Evolutionary conservation across 1,140 invertebrate genomes (phyloP), one percentile per base, ranked within the genome.

Genomic region (Heliconius congener): DNA sequence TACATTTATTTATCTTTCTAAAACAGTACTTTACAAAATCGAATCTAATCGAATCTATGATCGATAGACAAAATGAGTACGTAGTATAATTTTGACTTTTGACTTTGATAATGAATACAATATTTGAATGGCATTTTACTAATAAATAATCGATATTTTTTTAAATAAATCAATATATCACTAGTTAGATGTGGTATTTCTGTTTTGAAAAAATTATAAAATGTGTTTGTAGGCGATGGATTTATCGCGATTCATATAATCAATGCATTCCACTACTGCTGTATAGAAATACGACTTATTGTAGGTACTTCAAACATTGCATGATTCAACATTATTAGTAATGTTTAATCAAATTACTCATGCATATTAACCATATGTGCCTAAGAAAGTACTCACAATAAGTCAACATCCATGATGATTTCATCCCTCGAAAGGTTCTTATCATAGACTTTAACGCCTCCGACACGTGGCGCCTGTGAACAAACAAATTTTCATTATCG

Each of bases 401-500:
- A 93, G 95, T 99, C 98, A 82, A 98, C 94, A 94, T 99, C 99
- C 96, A 99, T 97, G 81, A 99, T 98, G 79, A 99, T 99, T 95
- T 99, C 99, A 95, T 98, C 97, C 82, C 98, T 96, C 34, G 97
- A 97, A 72, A 98, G 96, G 92, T 99, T 98, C 92, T 98, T 98
- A 90, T 99, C 98, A 88, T 99, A 99, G 8, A 99, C 98, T 95
- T 99, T 99, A 0, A 99, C 96, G 34, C 98, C 98, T 73, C 98
- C 98, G 84, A 99, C 97, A 86, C 98, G 96, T 23, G 98, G 97
- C 46, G 98, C 98, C 98, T 98, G 88, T 50, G 96, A 96, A 88
- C 86, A 93, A 80, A 42, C 5, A n/a, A 72, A 79, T 79, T 30
- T 66, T 4, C 23, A 66, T 66, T 66, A 30, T 5, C n/a, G 27